Base-by-base conservation (phyloP, 2,797 vertebrate species). In the Bufotes viridis region DNA sequence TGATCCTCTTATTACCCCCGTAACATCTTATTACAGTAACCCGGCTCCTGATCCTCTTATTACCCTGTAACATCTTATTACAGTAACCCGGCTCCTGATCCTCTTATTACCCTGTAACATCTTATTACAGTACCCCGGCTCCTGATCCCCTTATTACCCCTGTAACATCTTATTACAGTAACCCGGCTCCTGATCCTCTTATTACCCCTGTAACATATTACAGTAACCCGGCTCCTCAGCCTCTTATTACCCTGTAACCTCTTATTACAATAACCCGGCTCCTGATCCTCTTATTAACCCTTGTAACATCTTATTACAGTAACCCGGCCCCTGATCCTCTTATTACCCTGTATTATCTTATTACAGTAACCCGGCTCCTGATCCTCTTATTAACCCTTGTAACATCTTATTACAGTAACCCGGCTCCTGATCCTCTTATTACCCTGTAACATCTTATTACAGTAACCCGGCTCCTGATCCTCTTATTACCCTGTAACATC, bases 221-320 rank as follows among this genome's bases (percentile, higher is more conserved):
- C 63, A 70, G 81, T 82, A 69, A 82, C 63, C 63, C 61, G n/a
- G 49, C 76, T 70, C 63, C 85, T n/a, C 51, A 86, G 63, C 29
- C 63, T 67, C 51, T 58, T 79, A 80, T 79, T 60, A 57, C 84
- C 72, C 67, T 12, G 10, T 67, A 67, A 55, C 55, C 10, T 80
- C 78, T 60, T 60, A 80, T 60, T 78, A 80, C 76, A 80, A 29
- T 60, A 75, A 75, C 55, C 72, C 57, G 20, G 26, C 55, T 63
- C 55, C 83, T 60, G 72, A 85, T 13, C 22, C 58, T 60, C 55
- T 63, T 76, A 78, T 74, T 51, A 60, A n/a, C n/a, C 70, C 81
- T 67, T 69, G 49, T 70, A 72, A 83, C 81, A 57, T 78, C 53
- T 78, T 78, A 78, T 80, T 80, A 80, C 78, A 80, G 57, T 80